Percentiles rank a stretch among this genome's conserved stretches.
Conservation (phyloP, 2,888 invertebrate genomes). For the Callimorpha dominula region DNA sequence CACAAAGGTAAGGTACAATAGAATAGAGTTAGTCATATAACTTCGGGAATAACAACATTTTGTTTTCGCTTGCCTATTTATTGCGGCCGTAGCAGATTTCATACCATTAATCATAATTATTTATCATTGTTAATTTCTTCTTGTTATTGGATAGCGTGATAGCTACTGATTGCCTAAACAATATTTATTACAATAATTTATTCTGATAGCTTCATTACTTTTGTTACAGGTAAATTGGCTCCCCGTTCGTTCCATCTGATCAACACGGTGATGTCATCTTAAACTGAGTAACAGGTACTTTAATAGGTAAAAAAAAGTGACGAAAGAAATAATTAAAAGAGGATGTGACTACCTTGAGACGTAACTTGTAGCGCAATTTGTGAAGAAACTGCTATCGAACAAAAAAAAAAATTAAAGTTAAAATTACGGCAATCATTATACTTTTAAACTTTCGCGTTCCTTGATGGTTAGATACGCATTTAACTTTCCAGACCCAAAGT, state of each 20-base stretch:
- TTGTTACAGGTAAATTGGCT: slow-evolving; percentile 49
- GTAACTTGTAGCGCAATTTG: not conserved
- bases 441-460: too few species aligned
- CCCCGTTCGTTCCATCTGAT: slow-evolving; percentile 21
- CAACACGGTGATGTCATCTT: slow-evolving; percentile 35
- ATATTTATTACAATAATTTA: not conserved
- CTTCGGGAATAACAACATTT: not conserved
- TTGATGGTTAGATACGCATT: too few species aligned
- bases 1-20: too few species aligned
- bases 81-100: not conserved
- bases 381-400: not conserved
- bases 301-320: slow-evolving; percentile 2
- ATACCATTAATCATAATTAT: not conserved
- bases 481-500: too few species aligned
- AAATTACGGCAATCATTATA: not conserved
- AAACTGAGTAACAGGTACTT: slow-evolving; percentile 19
- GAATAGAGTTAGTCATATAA: too few species aligned
- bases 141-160: slow-evolving; percentile 9
- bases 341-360: slow-evolving; percentile 1
- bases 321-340: not conserved
- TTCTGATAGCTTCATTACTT: slow-evolving; percentile 36
- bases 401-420: not conserved
- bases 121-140: not conserved
- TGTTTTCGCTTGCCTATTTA: not conserved
- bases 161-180: too few species aligned